These are phyloP conservation scores for Drosophila azteca DNA, from an alignment of 1,140 invertebrate species.

Conservation along the genomic window DNA sequence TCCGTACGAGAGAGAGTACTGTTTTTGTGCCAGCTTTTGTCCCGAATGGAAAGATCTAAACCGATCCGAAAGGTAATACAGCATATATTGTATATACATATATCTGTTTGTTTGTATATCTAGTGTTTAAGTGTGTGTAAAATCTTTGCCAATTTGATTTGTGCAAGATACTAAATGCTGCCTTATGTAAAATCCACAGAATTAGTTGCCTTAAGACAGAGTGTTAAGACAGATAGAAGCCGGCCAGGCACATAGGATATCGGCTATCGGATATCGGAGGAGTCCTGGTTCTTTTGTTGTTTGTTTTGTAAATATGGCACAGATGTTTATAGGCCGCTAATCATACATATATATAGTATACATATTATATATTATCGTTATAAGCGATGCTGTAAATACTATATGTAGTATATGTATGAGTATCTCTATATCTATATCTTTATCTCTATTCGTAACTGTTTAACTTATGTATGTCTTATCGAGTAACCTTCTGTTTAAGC, in stretches of 20 bases:
- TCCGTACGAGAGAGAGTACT: slow-evolving; percentile 1
- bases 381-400: slow-evolving; percentile 68
- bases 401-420: slow-evolving; percentile 17
- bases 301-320: no score
- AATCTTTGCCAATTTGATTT: slow-evolving; percentile 25
- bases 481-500: slow-evolving; percentile 44
- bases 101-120: neutral
- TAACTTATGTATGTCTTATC: slow-evolving; percentile 57
- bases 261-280: no score
- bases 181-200: slow-evolving; percentile 76
- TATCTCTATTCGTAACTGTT: slow-evolving; percentile 34
- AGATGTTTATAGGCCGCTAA: no score
- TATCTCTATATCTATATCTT: slow-evolving; percentile 19
- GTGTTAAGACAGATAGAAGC: slow-evolving; percentile 41
- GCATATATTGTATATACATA: slow-evolving; percentile 16
- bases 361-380: slow-evolving; percentile 51
- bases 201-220: slow-evolving; percentile 63
- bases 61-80: neutral
- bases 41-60: neutral
- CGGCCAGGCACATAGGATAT: slow-evolving; percentile 1
- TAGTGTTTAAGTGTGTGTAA: slow-evolving; percentile 27
- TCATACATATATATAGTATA: slow-evolving; percentile 1
- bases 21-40: slow-evolving; percentile 61
- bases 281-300: no score
- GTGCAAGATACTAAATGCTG: slow-evolving; percentile 62